Base-by-base conservation (phyloP, 2,797 vertebrate species). In the Manis pentadactyla region DNA sequence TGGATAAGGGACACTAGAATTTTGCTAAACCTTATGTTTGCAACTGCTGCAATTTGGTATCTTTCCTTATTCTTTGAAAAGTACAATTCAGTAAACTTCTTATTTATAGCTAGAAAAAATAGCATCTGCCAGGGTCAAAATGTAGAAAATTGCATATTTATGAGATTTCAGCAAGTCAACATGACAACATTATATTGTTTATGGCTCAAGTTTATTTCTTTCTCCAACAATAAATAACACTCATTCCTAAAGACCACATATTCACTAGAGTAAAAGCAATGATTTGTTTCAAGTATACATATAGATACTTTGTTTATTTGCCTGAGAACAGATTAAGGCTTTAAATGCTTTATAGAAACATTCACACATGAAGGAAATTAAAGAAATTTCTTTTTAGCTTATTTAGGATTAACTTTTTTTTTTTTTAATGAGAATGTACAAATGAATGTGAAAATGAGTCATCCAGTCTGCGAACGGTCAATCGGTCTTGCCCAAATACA, bases 111-210 rank as follows among this genome's bases (percentile, higher is more conserved):
- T 87, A 90, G 68, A 71, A 97, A 96, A 73, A 90, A 83, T 69
- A 89, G 66, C 96, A 97, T 93, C 78, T 94, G 75, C 69, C 74
- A 88, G 59, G 49, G 57, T 94, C 90, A 97, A 51, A 92, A 96
- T 95, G 53, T 77, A 96, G 51, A 91, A 92, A 97, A 13, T 17
- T 97, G 18, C 27, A 2, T 69, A 92, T 94, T 7, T 78, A 95
- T 91, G 73, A 91, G 53, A 86, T 92, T 49, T 86, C 78, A 31
- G 9, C 63, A 31, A 46, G 11, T 75, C 88, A 88, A 27, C 1
- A 0, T 79, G 87, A 74, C 37, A 1, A 82, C 0, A 46, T n/a
- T 68, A 57, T 69, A 6, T 77, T 71, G 4, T 55, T 92, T 81
- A 93, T 93, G 90, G 51, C 66, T 84, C 71, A 29, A 81, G 37